These are phyloP conservation scores for Jordanella pulchra DNA, from an alignment of 2,797 vertebrate genomes.

Conservation along the genomic window DNA sequence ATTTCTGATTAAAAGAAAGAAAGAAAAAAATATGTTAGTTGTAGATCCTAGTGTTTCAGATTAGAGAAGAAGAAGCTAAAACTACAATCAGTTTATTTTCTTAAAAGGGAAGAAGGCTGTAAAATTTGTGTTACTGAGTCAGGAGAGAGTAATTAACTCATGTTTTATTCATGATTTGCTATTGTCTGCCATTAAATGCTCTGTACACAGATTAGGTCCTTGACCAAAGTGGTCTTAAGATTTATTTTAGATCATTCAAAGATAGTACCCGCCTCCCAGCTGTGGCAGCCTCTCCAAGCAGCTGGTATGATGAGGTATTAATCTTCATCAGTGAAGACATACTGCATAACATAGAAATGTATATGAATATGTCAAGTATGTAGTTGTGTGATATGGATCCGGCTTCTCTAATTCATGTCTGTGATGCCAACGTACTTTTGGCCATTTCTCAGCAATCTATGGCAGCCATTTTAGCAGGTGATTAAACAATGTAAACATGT, in stretches of 20 bases:
- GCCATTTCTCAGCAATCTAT: not conserved
- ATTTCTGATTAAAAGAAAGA: too few relatives aligned
- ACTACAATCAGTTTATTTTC: not conserved
- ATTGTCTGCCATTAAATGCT: not conserved
- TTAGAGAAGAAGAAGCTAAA: not conserved
- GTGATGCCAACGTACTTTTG: not conserved
- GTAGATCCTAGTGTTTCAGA: not conserved
- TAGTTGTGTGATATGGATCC: not conserved
- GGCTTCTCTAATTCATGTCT: not conserved
- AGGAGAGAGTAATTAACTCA: not conserved
- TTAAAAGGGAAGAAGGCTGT: not conserved
- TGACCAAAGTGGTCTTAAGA: not conserved
- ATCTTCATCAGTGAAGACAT: not conserved
- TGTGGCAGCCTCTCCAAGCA: too few relatives aligned
- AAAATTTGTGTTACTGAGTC: not conserved
- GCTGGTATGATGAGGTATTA: not conserved
- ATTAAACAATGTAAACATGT: not conserved
- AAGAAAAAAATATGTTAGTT: too few relatives aligned
- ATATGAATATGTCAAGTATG: not conserved
- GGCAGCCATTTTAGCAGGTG: not conserved
- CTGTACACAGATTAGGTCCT: not conserved
- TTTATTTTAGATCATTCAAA: not conserved
- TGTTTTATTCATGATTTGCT: not conserved
- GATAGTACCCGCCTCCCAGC: not conserved
- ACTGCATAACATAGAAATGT: not conserved